Conservation (phyloP, 2,113 vertebrate genomes). For the Ageneiosus marmoratus region DNA sequence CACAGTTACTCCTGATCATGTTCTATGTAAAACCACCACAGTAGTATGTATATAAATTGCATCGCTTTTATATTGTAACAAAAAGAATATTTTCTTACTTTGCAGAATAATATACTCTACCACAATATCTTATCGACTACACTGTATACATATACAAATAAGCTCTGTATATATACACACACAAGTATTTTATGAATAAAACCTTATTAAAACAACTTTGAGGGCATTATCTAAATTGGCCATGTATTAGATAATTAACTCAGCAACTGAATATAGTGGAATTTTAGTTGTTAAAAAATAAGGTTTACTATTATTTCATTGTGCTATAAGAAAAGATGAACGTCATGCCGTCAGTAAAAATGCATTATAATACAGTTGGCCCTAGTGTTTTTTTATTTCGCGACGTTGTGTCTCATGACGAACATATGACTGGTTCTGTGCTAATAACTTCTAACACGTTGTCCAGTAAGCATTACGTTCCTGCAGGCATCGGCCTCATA, state of each 20-base stretch:
- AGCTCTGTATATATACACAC: too few species aligned
- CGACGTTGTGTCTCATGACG: slow-evolving; percentile 11
- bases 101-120: neutral
- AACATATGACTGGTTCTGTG: slow-evolving; percentile 28
- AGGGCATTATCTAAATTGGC: neutral
- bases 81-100: neutral
- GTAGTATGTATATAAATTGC: neutral
- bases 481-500: neutral
- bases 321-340: neutral
- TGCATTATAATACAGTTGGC: neutral
- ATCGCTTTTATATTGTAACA: slow-evolving; percentile 1
- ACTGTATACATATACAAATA: too few species aligned
- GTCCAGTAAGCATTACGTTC: neutral
- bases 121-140: neutral
- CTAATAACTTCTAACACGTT: slow-evolving; percentile 23
- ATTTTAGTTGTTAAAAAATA: neutral
- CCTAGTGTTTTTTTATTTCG: neutral
- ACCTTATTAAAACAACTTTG: neutral
- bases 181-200: slow-evolving; percentile 25
- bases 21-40: neutral
- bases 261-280: neutral
- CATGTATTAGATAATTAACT: neutral
- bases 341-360: neutral
- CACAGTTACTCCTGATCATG: neutral
- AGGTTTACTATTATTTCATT: neutral